Evolutionary conservation across 1,140 invertebrate species (phyloP), one percentile per base, ranked within the genome.

Genomic region (Dufourea novaeangliae): DNA sequence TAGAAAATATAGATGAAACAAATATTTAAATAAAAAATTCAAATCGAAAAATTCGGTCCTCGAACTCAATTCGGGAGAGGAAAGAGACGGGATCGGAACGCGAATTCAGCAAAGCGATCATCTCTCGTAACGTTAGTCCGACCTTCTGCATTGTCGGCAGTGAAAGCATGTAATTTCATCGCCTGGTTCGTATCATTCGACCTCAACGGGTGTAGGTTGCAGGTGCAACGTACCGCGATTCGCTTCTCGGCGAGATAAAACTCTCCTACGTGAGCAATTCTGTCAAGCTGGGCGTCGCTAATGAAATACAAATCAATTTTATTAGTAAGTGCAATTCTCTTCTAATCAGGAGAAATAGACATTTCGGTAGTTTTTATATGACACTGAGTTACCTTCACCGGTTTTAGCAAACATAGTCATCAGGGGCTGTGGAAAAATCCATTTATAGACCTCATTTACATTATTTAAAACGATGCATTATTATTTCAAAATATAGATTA

Each of bases 91-190:
- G 37, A 56, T 34, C 57, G 59, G 63, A 63, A 57, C n/a, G 67
- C 57, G n/a, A 77, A 77, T 70, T 77, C 74, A 70, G 67, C 44
- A 20, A n/a, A 32, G 27, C 67, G 57, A 61, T 41, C 34, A 56
- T 64, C 57, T 39, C 57, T 34, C 61, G 62, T 39, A 79, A 63
- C 57, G 54, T 67, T 73, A 73, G 34, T 59, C n/a, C 77, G 77
- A 66, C 39, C 69, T 73, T 79, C 62, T 72, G 71, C 77, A 79
- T 74, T 74, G 69, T 79, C 77, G 62, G 22, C 70, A 74, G 70
- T 29, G 54, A 79, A 79, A 66, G 70, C 70, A 22, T 79, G 62
- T 74, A 79, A 79, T 79, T 79, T 79, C 77, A 79, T 78, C 70
- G 70, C 41, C 68, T 52, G 12, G 44, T 32, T 71, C 41, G 68